A percentile compares a stretch with the other conserved stretches of the same genome.
phyloP scores from a whole-genome alignment of 2,888 invertebrate genomes.

The Melinaea menophilus region DNA sequence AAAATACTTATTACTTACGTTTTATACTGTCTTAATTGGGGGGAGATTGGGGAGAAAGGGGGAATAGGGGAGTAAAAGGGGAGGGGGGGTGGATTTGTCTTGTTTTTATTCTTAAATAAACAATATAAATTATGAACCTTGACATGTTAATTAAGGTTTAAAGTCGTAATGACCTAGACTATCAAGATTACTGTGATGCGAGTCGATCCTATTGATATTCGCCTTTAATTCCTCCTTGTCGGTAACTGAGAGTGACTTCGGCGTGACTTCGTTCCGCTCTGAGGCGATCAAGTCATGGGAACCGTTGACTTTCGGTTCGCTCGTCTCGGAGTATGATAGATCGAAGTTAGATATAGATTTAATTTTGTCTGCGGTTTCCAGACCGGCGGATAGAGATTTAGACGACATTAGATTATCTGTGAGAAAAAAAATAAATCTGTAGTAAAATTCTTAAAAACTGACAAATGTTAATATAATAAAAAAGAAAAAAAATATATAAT shows the following conservation, averaged over 20 bases:
- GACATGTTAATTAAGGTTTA: too few species aligned
- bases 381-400: constrained; percentile 53
- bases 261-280: constrained; percentile 44
- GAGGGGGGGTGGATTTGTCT: not conserved
- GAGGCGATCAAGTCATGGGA: constrained; percentile 54
- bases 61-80: not conserved
- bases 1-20: too few species aligned
- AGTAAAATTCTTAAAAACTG: too few species aligned
- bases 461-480: too few species aligned
- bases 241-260: constrained; percentile 34
- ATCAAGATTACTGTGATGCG: constrained; percentile 67
- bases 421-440: not conserved
- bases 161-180: constrained; percentile 38
- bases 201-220: constrained; percentile 72
- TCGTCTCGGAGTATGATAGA: constrained; percentile 45
- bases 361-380: constrained; percentile 46
- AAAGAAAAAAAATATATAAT: too few species aligned
- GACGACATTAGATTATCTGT: constrained; percentile 42
- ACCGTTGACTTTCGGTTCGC: constrained; percentile 47
- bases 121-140: too few species aligned
- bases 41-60: too few species aligned
- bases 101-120: too few species aligned
- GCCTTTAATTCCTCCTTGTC: constrained; percentile 63
- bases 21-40: too few species aligned
- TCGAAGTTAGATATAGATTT: constrained; percentile 56